phyloP scores from a whole-genome alignment of 1,140 invertebrate genomes.

The Calliopsis andreniformis region DNA sequence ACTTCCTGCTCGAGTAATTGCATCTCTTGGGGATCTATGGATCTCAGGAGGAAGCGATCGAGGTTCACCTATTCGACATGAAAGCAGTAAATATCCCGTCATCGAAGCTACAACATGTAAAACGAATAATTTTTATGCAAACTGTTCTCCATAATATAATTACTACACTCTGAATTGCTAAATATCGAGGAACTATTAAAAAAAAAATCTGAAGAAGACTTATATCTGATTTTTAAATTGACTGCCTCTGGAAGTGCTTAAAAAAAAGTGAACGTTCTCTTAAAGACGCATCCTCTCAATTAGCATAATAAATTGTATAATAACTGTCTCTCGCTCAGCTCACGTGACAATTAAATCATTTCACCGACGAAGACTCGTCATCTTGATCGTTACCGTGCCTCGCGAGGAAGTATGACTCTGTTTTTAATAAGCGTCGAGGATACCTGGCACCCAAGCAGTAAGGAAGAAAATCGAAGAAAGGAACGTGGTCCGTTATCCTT shows the following conservation, averaged over 20 bases:
- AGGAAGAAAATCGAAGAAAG: conserved; percentile 22
- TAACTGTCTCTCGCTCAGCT: background rate
- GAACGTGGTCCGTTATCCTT: conserved; percentile 27
- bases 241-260: too few relatives aligned
- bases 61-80: background rate
- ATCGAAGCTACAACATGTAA: too few relatives aligned
- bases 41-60: background rate
- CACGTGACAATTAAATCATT: conserved; percentile 7
- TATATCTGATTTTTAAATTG: too few relatives aligned
- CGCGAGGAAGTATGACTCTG: background rate
- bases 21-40: background rate
- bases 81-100: too few relatives aligned
- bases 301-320: conserved; percentile 20
- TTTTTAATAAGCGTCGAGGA: conserved; percentile 1
- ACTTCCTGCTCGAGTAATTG: conserved; percentile 5
- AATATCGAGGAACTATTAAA: too few relatives aligned
- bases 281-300: background rate
- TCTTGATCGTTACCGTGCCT: background rate
- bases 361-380: background rate
- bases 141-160: too few relatives aligned
- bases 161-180: too few relatives aligned
- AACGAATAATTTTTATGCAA: too few relatives aligned
- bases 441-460: background rate
- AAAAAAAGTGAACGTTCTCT: too few relatives aligned
- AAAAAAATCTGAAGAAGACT: too few relatives aligned